A percentile compares a stretch with the other conserved stretches of the same genome.
Evolutionary conservation across 2,113 vertebrate species (phyloP).

Genomic region (Gobio gobio): DNA sequence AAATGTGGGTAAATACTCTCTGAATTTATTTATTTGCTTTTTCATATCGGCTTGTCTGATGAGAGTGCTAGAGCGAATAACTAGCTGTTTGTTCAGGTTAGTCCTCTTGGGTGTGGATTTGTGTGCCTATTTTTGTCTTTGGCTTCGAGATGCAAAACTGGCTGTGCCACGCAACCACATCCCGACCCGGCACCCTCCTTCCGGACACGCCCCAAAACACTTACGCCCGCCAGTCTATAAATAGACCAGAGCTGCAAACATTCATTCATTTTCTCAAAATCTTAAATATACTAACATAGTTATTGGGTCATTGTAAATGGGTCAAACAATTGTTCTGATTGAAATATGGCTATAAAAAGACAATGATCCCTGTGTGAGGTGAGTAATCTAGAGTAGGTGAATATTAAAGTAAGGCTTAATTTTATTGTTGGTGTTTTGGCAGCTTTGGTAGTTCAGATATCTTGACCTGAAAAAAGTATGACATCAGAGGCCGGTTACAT

Average conservation of each 20-base stretch:
- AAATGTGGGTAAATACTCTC: constrained; percentile 11
- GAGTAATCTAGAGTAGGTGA: constrained; percentile 35
- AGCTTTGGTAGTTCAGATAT: neutral
- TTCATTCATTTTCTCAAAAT: neutral
- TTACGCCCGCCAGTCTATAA: neutral
- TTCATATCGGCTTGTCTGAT: neutral
- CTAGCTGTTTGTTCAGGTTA: constrained; percentile 21
- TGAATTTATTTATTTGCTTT: neutral
- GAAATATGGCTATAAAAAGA: constrained; percentile 33
- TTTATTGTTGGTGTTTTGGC: neutral
- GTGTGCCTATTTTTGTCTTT: constrained; percentile 15
- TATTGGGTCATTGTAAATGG: constrained; percentile 26
- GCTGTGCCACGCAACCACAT: constrained; percentile 7
- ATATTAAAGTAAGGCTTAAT: constrained; percentile 27
- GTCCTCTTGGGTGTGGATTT: constrained; percentile 27
- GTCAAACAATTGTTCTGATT: constrained; percentile 21
- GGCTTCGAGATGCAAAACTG: constrained; percentile 2
- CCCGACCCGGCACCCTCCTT: neutral
- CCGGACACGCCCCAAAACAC: neutral
- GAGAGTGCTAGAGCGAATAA: constrained; percentile 3
- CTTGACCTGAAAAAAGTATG: too few species aligned
- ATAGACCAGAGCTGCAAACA: constrained; percentile 6
- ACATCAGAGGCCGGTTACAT: too few species aligned
- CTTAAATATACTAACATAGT: constrained; percentile 19
- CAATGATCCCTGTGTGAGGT: constrained; percentile 32